phyloP scores from a whole-genome alignment of 2,888 invertebrate species.

The Blastobasis adustella region DNA sequence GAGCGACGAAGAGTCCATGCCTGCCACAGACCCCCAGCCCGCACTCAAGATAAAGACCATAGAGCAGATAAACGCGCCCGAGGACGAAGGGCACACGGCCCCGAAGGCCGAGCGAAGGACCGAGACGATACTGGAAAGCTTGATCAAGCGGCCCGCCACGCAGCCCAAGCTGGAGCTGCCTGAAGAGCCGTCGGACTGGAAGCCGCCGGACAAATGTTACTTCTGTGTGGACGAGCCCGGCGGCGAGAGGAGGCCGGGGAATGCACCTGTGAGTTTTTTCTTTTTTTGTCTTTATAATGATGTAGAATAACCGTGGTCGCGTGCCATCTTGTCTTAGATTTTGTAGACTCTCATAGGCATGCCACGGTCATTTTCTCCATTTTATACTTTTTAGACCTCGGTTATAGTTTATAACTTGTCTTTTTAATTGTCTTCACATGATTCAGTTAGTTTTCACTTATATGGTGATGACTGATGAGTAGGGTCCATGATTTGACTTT shows the following conservation, averaged over 20 bases:
- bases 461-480: too few species aligned
- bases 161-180: conserved; percentile 57
- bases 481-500: too few species aligned
- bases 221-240: conserved; percentile 79
- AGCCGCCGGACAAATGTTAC: conserved; percentile 88
- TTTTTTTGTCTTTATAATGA: too few species aligned
- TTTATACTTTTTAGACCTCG: too few species aligned
- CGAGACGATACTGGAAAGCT: conserved; percentile 71
- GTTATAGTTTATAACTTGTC: too few species aligned
- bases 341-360: too few species aligned
- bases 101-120: conserved; percentile 39
- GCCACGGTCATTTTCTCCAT: too few species aligned
- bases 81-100: conserved; percentile 40
- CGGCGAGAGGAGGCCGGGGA: conserved; percentile 16
- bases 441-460: too few species aligned
- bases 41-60: conserved; percentile 71
- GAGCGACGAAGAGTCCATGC: conserved; percentile 65
- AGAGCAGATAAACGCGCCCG: conserved; percentile 66
- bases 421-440: too few species aligned
- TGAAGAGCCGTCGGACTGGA: conserved; percentile 81
- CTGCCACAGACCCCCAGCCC: conserved; percentile 63
- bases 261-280: conserved; percentile 32
- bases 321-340: too few species aligned
- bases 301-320: too few species aligned
- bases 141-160: conserved; percentile 66